A percentile compares a stretch with the other conserved stretches of the same genome.
Conservation (phyloP, 2,888 invertebrate species). For the Autographa gamma region DNA sequence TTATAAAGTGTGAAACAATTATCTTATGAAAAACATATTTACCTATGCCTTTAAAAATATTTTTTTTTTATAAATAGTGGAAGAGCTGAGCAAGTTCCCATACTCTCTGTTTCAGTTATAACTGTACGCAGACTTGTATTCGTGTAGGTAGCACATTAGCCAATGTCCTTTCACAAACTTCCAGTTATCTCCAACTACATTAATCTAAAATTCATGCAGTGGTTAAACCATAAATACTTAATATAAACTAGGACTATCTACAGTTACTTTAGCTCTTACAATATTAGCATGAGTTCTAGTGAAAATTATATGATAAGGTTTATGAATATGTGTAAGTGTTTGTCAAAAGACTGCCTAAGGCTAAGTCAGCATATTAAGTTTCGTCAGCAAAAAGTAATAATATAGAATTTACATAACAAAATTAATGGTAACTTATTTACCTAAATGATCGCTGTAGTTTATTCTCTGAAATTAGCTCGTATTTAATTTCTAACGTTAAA, state of each 20-base stretch:
- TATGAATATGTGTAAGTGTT: not conserved
- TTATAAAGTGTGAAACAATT: no score
- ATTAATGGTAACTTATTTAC: slow-evolving; percentile 29
- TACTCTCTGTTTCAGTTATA: not conserved
- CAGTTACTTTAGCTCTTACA: not conserved
- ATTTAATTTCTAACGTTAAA: slow-evolving; percentile 7
- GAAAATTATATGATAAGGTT: not conserved
- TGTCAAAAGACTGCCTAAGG: slow-evolving; percentile 16
- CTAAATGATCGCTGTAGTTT: slow-evolving; percentile 26
- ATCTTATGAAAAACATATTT: no score
- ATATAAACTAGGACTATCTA: not conserved
- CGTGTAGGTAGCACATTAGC: not conserved
- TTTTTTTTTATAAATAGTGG: no score
- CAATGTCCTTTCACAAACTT: not conserved
- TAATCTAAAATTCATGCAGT: not conserved
- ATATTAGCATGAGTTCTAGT: not conserved
- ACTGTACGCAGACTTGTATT: not conserved
- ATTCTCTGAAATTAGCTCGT: not conserved
- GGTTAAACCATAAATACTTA: not conserved
- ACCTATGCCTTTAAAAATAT: no score
- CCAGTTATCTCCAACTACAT: not conserved
- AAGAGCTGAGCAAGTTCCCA: not conserved
- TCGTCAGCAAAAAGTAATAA: slow-evolving; percentile 15
- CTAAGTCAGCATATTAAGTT: slow-evolving; percentile 16
- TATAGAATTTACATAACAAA: not conserved